Evolutionary conservation across 2,888 invertebrate species (phyloP), one percentile per base, ranked within the genome.

Genomic region (Lithophane ornitopus): DNA sequence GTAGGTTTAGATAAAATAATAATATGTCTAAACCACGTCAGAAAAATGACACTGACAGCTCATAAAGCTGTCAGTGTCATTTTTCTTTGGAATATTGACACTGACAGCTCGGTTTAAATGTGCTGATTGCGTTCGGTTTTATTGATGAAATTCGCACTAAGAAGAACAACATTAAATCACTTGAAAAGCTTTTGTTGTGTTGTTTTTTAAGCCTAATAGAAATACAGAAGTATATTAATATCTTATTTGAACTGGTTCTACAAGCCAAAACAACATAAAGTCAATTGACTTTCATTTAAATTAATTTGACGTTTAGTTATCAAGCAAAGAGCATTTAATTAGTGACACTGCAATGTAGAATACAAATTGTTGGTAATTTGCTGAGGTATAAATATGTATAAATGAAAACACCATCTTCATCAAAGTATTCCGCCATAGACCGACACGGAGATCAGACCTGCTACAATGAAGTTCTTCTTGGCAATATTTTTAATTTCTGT

Each of bases 291-390:
- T 34, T 34, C 4, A 34, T 34, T 34, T 34, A 34, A 46, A 46
- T 46, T 46, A 46, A 46, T 46, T 41, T 22, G 22, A 16, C 28
- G 59, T 44, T 69, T 70, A 70, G 62, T 61, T 34, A 34, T 70
- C 28, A 44, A n/a, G 16, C n/a, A 44, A 44, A 59, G 22, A 58
- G 8, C 26, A 26, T n/a, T 34, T 34, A 11, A 6, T 19, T n/a
- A 26, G 34, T 16, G 22, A 61, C 0, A 4, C 2, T 61, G 11
- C 44, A 70, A 46, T 46, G 14, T 61, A 44, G 0, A 14, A 11
- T 22, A 28, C 3, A 44, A 11, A 34, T 34, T 62, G 1, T 16
- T 44, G n/a, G 22, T n/a, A 62, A 34, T 70, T 28, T 44, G 9
- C 44, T 14, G 11, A 62, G n/a, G 16, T 34, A 11, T 61, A 41